These are phyloP conservation scores for Dromas ardeola DNA, from an alignment of 2,113 vertebrate species.

Conservation along the genomic window DNA sequence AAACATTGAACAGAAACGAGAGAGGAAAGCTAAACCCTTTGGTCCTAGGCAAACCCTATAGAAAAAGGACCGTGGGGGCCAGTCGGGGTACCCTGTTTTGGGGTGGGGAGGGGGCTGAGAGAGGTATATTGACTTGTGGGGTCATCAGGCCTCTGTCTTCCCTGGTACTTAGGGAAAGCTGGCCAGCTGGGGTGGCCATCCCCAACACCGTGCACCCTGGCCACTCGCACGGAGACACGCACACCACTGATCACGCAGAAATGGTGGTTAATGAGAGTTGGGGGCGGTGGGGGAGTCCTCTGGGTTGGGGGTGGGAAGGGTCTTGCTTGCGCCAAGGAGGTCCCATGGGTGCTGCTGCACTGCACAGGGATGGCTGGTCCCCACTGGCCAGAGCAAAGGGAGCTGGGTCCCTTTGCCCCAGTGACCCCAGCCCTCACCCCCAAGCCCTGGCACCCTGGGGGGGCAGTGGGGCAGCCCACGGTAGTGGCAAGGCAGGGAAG, in stretches of 20 bases:
- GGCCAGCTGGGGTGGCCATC: neutral
- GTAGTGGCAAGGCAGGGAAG: slow-evolving; percentile 29
- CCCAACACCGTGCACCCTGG: neutral
- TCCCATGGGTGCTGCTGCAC: neutral
- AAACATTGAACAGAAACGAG: slow-evolving; percentile 67
- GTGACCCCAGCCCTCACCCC: neutral
- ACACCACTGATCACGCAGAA: slow-evolving; percentile 27
- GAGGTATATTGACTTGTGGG: neutral
- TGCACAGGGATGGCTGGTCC: neutral
- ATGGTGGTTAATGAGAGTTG: neutral
- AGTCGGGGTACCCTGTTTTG: neutral
- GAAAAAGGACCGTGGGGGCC: neutral
- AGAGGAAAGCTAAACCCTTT: slow-evolving; percentile 57
- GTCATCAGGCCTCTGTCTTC: neutral
- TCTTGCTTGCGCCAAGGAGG: neutral
- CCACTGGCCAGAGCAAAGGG: neutral
- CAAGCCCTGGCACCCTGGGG: neutral
- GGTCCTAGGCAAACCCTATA: slow-evolving; percentile 65
- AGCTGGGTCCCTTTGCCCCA: neutral
- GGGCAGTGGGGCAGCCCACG: neutral
- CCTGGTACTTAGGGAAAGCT: neutral
- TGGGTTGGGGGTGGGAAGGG: neutral
- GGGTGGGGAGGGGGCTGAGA: neutral
- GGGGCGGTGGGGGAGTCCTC: neutral
- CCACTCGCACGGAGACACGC: neutral